Percentiles rank a stretch among this genome's conserved stretches.
phyloP scores from a whole-genome alignment of 2,113 vertebrate genomes.

The Rhegmatorhina hoffmannsi region DNA sequence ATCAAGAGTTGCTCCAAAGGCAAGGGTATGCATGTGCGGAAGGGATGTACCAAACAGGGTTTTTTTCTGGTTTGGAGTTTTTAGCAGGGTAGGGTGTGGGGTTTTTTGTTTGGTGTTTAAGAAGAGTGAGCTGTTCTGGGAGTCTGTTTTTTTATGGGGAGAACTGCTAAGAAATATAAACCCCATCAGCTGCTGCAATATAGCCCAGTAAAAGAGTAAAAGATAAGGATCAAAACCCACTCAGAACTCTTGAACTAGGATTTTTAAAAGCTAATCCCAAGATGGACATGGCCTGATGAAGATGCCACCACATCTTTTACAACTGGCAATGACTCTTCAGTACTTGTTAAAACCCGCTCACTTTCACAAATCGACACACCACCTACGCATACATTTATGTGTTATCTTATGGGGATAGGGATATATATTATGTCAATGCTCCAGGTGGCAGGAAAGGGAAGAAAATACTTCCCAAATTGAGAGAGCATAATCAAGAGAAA shows the following conservation, averaged over 20 bases:
- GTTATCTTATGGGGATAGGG: neutral
- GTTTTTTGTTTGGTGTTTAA: neutral
- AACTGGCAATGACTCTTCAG: neutral
- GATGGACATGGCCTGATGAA: neutral
- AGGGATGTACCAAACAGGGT: neutral
- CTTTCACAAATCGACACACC: neutral
- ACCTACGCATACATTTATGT: neutral
- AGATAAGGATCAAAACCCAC: neutral
- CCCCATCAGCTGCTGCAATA: neutral
- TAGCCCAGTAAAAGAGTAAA: neutral
- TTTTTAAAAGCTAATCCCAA: neutral
- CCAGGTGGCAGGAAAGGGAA: neutral
- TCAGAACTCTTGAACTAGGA: neutral
- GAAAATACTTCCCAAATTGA: neutral
- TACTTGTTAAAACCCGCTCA: neutral
- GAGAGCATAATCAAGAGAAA: neutral
- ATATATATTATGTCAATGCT: neutral
- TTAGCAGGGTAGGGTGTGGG: too few relatives aligned
- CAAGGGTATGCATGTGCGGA: accelerated
- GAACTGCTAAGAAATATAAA: neutral
- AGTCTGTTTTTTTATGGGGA: neutral
- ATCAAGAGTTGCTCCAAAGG: neutral
- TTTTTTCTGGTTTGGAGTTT: too few relatives aligned
- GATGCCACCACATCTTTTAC: neutral
- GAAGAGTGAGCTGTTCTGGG: neutral